Percentiles rank a stretch among this genome's conserved stretches.
These are phyloP conservation scores for Eudasyphora cyanicolor DNA, from an alignment of 2,888 invertebrate species.

Conservation along the genomic window DNA sequence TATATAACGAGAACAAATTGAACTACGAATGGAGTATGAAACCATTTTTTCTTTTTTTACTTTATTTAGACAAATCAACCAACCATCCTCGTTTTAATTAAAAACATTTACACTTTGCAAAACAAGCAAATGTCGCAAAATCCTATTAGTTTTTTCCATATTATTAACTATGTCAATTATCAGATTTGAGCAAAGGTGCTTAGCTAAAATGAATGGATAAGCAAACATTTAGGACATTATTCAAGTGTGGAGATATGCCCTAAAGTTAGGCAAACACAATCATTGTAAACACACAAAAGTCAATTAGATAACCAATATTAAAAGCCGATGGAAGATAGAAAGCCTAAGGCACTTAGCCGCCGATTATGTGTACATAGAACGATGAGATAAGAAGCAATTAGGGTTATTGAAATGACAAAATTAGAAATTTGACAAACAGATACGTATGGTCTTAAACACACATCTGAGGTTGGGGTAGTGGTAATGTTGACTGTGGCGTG, in stretches of 20 bases:
- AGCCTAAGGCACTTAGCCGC: neutral
- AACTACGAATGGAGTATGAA: too few species aligned
- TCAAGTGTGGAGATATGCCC: conserved; percentile 19
- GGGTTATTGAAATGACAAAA: conserved; percentile 1
- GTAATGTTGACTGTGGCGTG: too few species aligned
- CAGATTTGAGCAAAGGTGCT: neutral
- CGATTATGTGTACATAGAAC: neutral
- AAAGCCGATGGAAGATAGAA: neutral
- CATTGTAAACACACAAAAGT: conserved; percentile 50
- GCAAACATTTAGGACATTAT: neutral
- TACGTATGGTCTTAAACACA: neutral
- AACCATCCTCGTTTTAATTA: too few species aligned
- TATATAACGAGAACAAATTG: too few species aligned
- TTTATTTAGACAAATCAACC: too few species aligned
- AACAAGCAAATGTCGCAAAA: neutral
- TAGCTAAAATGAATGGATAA: conserved; percentile 8
- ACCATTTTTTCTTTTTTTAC: neutral
- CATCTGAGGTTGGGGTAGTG: neutral
- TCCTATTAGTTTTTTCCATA: neutral
- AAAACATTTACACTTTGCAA: neutral
- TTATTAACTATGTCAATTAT: conserved; percentile 29
- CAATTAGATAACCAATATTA: conserved; percentile 46
- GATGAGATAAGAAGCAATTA: conserved; percentile 6
- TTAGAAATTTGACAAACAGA: neutral
- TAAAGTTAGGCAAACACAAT: conserved; percentile 21